Conservation (phyloP, 2,888 invertebrate species). For the Hylaea fasciaria region DNA sequence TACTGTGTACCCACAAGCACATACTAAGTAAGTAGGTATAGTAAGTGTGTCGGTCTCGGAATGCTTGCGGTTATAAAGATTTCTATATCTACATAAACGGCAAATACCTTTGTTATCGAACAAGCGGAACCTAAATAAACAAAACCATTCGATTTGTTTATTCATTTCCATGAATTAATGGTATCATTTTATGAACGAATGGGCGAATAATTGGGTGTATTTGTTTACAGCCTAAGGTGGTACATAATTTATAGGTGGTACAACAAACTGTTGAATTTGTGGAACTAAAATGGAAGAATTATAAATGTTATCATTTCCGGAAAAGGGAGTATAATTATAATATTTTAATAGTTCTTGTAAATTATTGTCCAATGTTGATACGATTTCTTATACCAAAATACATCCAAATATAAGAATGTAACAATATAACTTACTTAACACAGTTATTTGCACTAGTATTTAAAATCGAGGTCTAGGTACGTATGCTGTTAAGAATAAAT, state of each 20-base stretch:
- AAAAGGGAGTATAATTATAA: no score
- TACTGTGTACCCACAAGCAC: background rate
- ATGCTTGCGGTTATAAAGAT: constrained; percentile 48
- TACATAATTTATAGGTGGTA: background rate
- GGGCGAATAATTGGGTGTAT: constrained; percentile 38
- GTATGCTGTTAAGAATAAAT: no score
- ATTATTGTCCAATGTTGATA: no score
- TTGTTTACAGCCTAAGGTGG: background rate
- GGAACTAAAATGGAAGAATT: no score
- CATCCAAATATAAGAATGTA: no score
- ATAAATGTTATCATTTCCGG: no score
- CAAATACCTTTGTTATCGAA: constrained; percentile 46
- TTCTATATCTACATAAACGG: constrained; percentile 45
- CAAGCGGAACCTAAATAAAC: constrained; percentile 42
- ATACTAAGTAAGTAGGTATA: constrained; percentile 11
- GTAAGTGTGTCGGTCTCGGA: constrained; percentile 33
- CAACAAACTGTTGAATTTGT: no score
- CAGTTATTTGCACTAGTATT: no score
- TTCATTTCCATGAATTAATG: constrained; percentile 32
- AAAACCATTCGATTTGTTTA: constrained; percentile 36
- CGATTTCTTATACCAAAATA: no score
- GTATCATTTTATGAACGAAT: constrained; percentile 19
- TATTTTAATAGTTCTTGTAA: no score
- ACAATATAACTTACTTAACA: no score
- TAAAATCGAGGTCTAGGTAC: background rate